Evolutionary conservation across 2,113 vertebrate genomes (phyloP), one percentile per base, ranked within the genome.

Genomic region (Tinamus guttatus): DNA sequence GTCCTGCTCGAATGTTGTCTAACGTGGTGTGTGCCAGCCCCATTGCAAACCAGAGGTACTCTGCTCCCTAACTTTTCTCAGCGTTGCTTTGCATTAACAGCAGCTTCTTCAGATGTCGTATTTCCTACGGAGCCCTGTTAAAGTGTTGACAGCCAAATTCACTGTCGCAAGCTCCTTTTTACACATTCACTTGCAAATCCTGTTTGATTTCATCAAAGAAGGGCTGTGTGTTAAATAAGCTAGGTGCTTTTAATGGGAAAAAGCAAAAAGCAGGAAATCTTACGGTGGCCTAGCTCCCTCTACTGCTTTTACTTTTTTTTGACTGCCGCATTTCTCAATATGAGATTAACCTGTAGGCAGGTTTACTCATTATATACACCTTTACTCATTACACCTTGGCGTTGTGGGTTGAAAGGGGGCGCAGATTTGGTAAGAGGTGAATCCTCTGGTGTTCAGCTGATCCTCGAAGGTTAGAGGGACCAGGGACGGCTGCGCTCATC

Each of bases 251-350:
- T 60, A 40, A 12, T 1, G 60, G 45, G 51, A 40, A 9, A 27
- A 56, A 52, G 18, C 9, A 40, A 34, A 52, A 51, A 6, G 32
- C 13, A 11, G 30, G 52, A 56, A 51, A 59, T 88, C 47, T 83
- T 36, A 22, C 1, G 5, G 86, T 74, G 60, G 17, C 32, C 32
- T 67, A 94, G 97, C 98, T 90, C 98, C 98, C 97, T 73, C 98
- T 98, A 83, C 96, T 93, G 34, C 4, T 85, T 90, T 49, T 3
- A 80, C 90, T 52, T n/a, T 87, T 87, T 49, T 21, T 4, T 28
- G n/a, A 45, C 54, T 45, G 45, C 11, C 88, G 7, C 10, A 25
- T 45, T 83, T 86, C 65, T 81, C 56, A 80, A 9, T 34, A 18
- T 28, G 13, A 9, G 41, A 11, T 52, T 76, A 76, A 78, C 88